A percentile compares a stretch with the other conserved stretches of the same genome.
Conservation (phyloP, 2,797 vertebrate species). For the Alosa sapidissima region DNA sequence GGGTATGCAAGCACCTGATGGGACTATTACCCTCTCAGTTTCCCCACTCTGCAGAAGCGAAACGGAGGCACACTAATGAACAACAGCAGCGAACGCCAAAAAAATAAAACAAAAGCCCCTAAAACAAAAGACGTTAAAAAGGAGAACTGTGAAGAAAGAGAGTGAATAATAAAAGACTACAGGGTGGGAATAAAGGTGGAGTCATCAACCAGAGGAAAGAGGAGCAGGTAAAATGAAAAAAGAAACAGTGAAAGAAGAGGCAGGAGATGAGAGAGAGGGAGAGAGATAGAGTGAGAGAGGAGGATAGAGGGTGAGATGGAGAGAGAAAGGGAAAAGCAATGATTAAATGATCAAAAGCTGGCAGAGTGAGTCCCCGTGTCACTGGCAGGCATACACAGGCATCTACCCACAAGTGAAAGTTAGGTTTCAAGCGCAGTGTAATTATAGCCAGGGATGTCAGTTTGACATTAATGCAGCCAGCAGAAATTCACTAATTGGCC, state of each 20-base stretch:
- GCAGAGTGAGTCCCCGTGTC: constrained; percentile 96
- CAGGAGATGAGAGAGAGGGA: constrained; percentile 68
- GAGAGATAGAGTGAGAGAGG: constrained; percentile 65
- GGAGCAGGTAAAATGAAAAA: constrained; percentile 74
- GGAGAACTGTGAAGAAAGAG: constrained; percentile 87
- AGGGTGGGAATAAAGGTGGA: constrained; percentile 94
- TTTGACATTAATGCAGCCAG: constrained; percentile 99
- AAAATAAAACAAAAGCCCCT: background rate
- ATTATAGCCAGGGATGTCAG: constrained; percentile 99
- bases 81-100: background rate
- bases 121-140: constrained; percentile 68
- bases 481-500: constrained; percentile 99
- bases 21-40: constrained; percentile 8
- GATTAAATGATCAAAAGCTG: constrained; percentile 99
- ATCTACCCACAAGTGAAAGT: constrained; percentile 99
- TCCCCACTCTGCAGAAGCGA: background rate
- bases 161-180: constrained; percentile 95
- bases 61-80: background rate
- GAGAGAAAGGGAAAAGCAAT: constrained; percentile 95
- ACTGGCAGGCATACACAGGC: constrained; percentile 91
- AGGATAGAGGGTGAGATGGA: constrained; percentile 65
- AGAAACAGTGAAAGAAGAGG: constrained; percentile 54
- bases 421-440: constrained; percentile 99
- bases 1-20: background rate
- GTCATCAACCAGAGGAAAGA: constrained; percentile 87